phyloP scores from a whole-genome alignment of 1,140 invertebrate species.

The Drosophila kikkawai region DNA sequence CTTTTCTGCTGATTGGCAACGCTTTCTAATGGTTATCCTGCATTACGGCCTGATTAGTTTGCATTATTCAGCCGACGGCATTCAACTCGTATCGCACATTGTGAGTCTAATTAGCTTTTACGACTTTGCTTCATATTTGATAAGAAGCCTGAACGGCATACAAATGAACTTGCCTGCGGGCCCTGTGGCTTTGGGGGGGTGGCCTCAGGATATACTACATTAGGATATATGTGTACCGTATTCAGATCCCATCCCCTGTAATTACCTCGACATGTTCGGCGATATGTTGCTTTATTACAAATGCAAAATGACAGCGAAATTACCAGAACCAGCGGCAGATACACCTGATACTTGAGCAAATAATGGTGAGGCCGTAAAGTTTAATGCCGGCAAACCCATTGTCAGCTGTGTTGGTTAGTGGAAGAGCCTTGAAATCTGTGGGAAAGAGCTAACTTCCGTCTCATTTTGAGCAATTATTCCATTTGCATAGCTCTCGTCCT shows the following conservation, averaged over 20 bases:
- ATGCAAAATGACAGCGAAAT: slow-evolving; percentile 82
- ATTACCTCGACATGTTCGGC: slow-evolving; percentile 58
- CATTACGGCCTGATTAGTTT: slow-evolving; percentile 70
- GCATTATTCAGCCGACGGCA: slow-evolving; percentile 67
- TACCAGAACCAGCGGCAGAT: slow-evolving; percentile 47
- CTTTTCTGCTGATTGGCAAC: slow-evolving; percentile 30
- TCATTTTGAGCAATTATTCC: slow-evolving; percentile 70
- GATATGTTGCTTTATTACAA: slow-evolving; percentile 83
- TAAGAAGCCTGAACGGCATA: slow-evolving; percentile 79
- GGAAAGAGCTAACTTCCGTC: slow-evolving; percentile 34
- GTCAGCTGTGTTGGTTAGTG: slow-evolving; percentile 62
- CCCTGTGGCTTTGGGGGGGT: slow-evolving; percentile 16
- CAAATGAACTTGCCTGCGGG: slow-evolving; percentile 62
- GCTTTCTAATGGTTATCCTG: slow-evolving; percentile 54
- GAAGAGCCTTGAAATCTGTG: slow-evolving; percentile 44
- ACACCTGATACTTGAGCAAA: slow-evolving; percentile 68
- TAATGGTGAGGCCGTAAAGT: slow-evolving; percentile 60
- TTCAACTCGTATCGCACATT: slow-evolving; percentile 55
- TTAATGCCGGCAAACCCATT: slow-evolving; percentile 69
- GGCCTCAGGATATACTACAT: background rate
- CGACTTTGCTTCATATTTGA: slow-evolving; percentile 83
- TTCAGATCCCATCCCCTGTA: slow-evolving; percentile 47
- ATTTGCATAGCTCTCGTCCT: slow-evolving; percentile 53
- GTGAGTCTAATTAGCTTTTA: slow-evolving; percentile 81
- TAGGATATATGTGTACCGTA: background rate